Evolutionary conservation across 2,113 vertebrate species (phyloP), one percentile per base, ranked within the genome.

Genomic region (Eublepharis macularius): DNA sequence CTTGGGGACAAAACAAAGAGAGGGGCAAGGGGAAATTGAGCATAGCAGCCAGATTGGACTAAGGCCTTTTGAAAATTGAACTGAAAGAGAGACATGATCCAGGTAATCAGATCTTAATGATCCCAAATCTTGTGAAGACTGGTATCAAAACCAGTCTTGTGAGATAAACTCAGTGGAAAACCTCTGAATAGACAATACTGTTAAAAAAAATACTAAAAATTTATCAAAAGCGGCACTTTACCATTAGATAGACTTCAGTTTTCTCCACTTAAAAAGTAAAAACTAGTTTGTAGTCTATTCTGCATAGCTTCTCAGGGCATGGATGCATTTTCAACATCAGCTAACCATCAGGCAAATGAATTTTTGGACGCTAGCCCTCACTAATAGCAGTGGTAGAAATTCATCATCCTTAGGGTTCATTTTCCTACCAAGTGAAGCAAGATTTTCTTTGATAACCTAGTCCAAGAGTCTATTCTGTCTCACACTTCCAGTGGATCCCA

Each of bases 91-190:
- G 66, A 29, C 29, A 72, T 19, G n/a, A 77, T 60, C 24, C 0
- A 32, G 41, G 32, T 45, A 66, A 70, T 68, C 49, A 34, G 45
- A 73, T 41, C 79, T 54, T 82, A 85, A 77, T 80, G 77, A 74
- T 57, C 17, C 29, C 51, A 1, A 1, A 39, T 21, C 6, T 68
- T 83, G 60, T 57, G 70, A 39, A 0, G 13, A 45, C 1, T 57
- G 6, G 65, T 29, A 51, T 60, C 26, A 14, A 13, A 24, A 9
- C 17, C 4, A 14, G 13, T 45, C 49, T 69, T 70, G 29, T 70
- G 54, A 70, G 36, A 54, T 10, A 41, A 72, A 12, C 17, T 63
- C 34, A 47, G 29, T 65, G 47, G 47, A 74, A 26, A 73, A 29
- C 32, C 24, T n/a, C 29, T 66, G 47, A 76, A 32, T 32, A 14